phyloP scores from a whole-genome alignment of 2,113 vertebrate genomes.

The Odocoileus hemionus region DNA sequence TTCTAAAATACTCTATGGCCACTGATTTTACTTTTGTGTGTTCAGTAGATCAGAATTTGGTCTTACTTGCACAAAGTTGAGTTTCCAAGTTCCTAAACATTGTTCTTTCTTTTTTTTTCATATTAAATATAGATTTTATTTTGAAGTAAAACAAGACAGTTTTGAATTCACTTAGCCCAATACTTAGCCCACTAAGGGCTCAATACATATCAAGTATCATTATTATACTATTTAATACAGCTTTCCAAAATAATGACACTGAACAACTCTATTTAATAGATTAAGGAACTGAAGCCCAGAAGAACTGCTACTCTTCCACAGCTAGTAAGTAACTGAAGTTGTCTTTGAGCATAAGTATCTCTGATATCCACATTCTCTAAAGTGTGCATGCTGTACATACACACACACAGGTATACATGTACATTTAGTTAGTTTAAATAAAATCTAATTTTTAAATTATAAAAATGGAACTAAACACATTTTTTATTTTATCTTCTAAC shows the following conservation, averaged over 20 bases:
- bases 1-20: not conserved
- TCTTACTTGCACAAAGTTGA: not conserved
- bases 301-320: not conserved
- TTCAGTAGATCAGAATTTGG: not conserved
- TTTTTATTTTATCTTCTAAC: not conserved
- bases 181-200: not conserved
- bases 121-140: not conserved
- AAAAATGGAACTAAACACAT: not conserved
- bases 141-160: not conserved
- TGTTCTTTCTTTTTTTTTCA: not conserved
- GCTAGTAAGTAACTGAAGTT: not conserved
- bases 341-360: not conserved
- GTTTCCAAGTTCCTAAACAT: not conserved
- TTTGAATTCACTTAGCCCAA: not conserved
- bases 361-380: not conserved
- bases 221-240: not conserved
- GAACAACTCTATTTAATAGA: not conserved
- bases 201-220: not conserved
- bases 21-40: not conserved
- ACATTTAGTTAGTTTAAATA: not conserved
- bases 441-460: not conserved
- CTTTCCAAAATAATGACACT: not conserved
- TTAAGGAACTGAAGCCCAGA: not conserved
- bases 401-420: rapidly evolving
- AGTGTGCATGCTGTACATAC: rapidly evolving